phyloP scores from a whole-genome alignment of 2,888 invertebrate species.

The Dolomedes plantarius region DNA sequence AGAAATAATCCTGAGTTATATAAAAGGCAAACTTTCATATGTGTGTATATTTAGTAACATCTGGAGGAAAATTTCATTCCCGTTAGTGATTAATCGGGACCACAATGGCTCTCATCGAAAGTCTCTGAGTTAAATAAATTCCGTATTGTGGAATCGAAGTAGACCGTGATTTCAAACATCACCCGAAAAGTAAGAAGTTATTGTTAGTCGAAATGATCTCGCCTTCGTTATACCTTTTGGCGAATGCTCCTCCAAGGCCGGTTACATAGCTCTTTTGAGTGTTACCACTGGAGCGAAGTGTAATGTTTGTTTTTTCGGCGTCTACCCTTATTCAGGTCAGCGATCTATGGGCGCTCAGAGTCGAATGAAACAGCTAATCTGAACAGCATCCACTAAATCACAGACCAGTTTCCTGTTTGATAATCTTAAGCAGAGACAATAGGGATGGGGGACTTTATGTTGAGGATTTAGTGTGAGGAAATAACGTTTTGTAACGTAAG shows the following conservation, averaged over 20 bases:
- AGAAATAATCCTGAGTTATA: too few relatives aligned
- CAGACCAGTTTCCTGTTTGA: slow-evolving; percentile 21
- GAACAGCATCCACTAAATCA: background rate
- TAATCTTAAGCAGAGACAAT: background rate
- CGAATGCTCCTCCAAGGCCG: slow-evolving; percentile 46
- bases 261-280: slow-evolving; percentile 16
- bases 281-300: slow-evolving; percentile 36
- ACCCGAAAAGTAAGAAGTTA: slow-evolving; percentile 9
- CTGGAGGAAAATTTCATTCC: background rate
- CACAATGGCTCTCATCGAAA: slow-evolving; percentile 9
- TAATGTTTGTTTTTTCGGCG: slow-evolving; percentile 44
- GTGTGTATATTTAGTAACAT: slow-evolving; percentile 2
- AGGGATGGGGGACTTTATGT: background rate
- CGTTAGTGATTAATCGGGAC: background rate
- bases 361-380: background rate
- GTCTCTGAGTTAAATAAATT: slow-evolving; percentile 29
- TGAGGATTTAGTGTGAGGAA: background rate
- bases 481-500: background rate
- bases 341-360: background rate
- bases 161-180: slow-evolving; percentile 45
- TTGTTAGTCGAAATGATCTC: background rate
- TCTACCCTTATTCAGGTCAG: slow-evolving; percentile 46
- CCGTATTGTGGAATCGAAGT: slow-evolving; percentile 23
- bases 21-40: background rate
- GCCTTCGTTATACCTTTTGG: background rate